phyloP scores from a whole-genome alignment of 1,140 invertebrate genomes.

The Drosophila equinoxialis region DNA sequence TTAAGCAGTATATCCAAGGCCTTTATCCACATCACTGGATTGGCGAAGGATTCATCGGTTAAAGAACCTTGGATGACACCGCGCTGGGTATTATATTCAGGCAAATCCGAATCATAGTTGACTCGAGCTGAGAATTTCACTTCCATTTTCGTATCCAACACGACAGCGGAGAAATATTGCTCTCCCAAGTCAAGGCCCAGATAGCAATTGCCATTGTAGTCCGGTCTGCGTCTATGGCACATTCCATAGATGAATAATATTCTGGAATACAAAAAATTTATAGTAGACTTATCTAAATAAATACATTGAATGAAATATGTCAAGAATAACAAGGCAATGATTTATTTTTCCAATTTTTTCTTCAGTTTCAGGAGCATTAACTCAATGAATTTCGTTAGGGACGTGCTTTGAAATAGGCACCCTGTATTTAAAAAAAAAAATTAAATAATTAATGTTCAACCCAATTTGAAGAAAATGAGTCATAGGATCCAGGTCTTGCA shows the following conservation, averaged over 20 bases:
- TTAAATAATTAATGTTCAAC: too few species aligned
- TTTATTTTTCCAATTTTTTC: too few species aligned
- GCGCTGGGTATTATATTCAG: conserved; percentile 37
- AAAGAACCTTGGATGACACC: neutral
- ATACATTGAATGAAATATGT: too few species aligned
- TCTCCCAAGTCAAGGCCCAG: conserved; percentile 48
- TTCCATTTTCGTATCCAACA: conserved; percentile 44
- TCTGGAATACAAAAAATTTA: neutral
- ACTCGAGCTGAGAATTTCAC: conserved; percentile 16
- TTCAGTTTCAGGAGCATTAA: too few species aligned
- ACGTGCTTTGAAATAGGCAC: too few species aligned
- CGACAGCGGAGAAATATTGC: conserved; percentile 27
- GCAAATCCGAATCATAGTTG: conserved; percentile 54
- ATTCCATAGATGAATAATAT: conserved; percentile 23
- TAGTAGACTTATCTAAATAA: neutral
- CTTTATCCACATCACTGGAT: conserved; percentile 96
- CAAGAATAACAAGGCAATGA: too few species aligned
- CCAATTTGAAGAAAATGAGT: too few species aligned
- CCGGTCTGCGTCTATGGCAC: conserved; percentile 39
- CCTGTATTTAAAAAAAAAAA: too few species aligned
- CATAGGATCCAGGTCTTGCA: too few species aligned
- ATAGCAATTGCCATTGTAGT: conserved; percentile 57
- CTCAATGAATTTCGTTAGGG: too few species aligned
- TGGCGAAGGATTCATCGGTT: conserved; percentile 84
- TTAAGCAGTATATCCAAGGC: conserved; percentile 95